These are phyloP conservation scores for Agrilus mali DNA, from an alignment of 2,888 invertebrate genomes.

Conservation along the genomic window DNA sequence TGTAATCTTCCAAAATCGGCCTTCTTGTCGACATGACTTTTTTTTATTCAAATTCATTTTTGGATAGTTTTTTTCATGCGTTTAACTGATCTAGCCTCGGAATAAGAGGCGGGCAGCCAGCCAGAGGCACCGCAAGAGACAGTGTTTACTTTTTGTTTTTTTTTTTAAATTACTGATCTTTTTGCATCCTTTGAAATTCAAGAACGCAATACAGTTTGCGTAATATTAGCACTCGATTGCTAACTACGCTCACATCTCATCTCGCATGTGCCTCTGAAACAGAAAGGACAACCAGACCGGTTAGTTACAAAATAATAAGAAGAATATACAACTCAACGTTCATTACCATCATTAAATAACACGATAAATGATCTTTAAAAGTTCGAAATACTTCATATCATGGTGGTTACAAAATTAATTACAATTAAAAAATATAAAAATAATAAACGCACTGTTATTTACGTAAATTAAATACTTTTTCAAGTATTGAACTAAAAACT, in stretches of 20 bases:
- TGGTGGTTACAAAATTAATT: too few species aligned
- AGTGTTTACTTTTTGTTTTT: conserved; percentile 28
- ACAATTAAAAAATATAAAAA: too few species aligned
- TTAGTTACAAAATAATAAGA: conserved; percentile 45
- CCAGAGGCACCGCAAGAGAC: conserved; percentile 37
- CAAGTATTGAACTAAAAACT: too few species aligned
- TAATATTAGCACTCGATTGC: conserved; percentile 32
- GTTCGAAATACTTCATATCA: too few species aligned
- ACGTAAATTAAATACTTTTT: too few species aligned
- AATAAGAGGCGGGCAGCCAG: conserved; percentile 25
- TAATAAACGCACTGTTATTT: too few species aligned
- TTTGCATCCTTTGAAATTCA: conserved; percentile 14
- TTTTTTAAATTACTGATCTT: conserved; percentile 8
- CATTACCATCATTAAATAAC: too few species aligned
- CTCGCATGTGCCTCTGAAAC: conserved; percentile 79
- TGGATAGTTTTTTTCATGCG: conserved; percentile 17
- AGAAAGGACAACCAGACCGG: conserved; percentile 42
- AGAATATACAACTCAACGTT: too few species aligned
- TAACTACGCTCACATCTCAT: conserved; percentile 39
- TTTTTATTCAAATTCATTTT: too few species aligned
- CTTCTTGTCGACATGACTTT: conserved; percentile 18
- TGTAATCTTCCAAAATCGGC: conserved; percentile 34
- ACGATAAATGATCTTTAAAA: too few species aligned
- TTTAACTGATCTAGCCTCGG: conserved; percentile 24
- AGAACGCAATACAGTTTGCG: conserved; percentile 29